Base-by-base conservation (phyloP, 2,888 invertebrate species). In the Tachystola acroxantha region DNA sequence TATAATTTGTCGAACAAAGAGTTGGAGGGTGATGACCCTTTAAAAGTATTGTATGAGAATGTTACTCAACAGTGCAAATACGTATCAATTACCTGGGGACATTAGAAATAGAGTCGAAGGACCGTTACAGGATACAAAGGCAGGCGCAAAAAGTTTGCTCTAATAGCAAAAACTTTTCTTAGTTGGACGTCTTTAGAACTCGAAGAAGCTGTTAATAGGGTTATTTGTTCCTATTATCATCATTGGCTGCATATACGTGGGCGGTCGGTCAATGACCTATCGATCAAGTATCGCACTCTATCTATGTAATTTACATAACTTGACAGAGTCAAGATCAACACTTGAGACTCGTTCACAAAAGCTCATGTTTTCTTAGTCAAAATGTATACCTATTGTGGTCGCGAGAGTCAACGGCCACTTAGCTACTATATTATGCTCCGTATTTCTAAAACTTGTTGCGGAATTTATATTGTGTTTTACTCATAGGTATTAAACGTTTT, bases 241-340 rank as follows among this genome's bases (percentile, higher is more conserved):
- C 48, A 57, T 47, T 48, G 56, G 53, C 57, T 55, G 60, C 69
- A 57, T 64, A 50, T 52, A 64, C 54, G 76, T 78, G 60, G 80
- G 76, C 59, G 65, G 50, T 49, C 57, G 82, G 80, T 81, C 81
- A 68, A 43, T 63, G 82, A 85, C 75, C 82, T 60, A 67, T 68
- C 55, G 64, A 80, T 74, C 67, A 72, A 66, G 68, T 78, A 77
- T 79, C 61, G 67, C 76, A 75, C 73, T 67, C 55, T 50, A 62
- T 70, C 66, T 77, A 64, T 64, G 55, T 73, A 70, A 86, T 86
- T 86, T 78, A 81, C 85, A 86, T 86, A 86, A 85, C 80, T 75
- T 67, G 77, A 77, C 79, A 75, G 66, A 67, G 59, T 64, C 54
- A 73, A 77, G 55, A 77, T 64, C 73, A 71, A 79, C 69, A 81